Evolutionary conservation across 92 coral and sea anemone genomes (phyloP), one percentile per base, ranked within the genome.

Genomic region (Siderastrea radians): DNA sequence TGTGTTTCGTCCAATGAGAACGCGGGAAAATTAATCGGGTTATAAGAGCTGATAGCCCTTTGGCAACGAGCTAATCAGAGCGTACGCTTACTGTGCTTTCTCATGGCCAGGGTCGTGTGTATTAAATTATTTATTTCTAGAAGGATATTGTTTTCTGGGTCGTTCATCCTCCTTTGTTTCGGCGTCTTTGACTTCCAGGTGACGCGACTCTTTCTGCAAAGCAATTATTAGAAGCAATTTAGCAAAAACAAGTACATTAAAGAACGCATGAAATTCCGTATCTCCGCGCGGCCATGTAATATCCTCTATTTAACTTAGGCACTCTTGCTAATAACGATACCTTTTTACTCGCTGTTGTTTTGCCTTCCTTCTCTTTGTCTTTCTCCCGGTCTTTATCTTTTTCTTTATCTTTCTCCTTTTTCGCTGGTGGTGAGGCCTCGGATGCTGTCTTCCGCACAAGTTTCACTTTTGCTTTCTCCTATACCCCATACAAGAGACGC

Each of bases 61-160:
- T 26, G 0, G 38, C 38, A 26, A 26, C 38, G 38, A 26, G 38
- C 38, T 26, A 26, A 26, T 26, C 38, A 26, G 38, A 26, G 38
- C 38, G 38, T 0, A 26, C 38, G 38, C 38, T 26, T 26, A 26
- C 38, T 26, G 38, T 26, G 38, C 38, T 26, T 26, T 26, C 38
- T 26, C 38, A 26, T 26, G 38, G 38, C 38, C 38, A 26, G 38
- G 38, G 38, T 26, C 38, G 38, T 26, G 38, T 26, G 38, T 26
- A 16, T 6, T 3, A 7, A 9, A 2, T 26, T 47, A 6, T 46
- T 71, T 13, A 12, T 48, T n/a, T 57, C 2, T 19, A 4, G 62
- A 90, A 93, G 95, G 95, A 93, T 93, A 93, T 90, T 93, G 95
- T 93, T 88, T 93, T 12, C 91, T 88, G 67, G 95, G 66, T 51